Conservation (phyloP, 2,797 vertebrate genomes). For the Centroberyx gerrardi region DNA sequence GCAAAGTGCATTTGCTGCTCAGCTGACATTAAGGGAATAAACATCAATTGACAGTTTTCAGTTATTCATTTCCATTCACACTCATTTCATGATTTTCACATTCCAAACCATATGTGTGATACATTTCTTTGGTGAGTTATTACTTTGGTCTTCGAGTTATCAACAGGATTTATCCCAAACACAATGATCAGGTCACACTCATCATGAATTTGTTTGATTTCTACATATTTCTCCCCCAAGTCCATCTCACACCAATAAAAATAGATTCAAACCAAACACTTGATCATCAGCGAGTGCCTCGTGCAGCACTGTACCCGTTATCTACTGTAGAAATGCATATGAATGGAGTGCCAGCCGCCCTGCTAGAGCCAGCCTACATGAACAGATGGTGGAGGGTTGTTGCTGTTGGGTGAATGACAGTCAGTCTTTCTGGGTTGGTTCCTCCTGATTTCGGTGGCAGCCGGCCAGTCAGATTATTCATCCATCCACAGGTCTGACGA, state of each 20-base stretch:
- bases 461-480: slow-evolving; percentile 41
- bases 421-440: slow-evolving; percentile 34
- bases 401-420: slow-evolving; percentile 46
- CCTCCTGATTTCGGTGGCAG: slow-evolving; percentile 42
- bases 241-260: slow-evolving; percentile 7
- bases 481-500: slow-evolving; percentile 9
- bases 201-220: not conserved
- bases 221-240: not conserved
- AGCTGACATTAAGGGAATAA: too few species aligned
- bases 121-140: too few species aligned
- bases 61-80: too few species aligned
- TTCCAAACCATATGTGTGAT: too few species aligned
- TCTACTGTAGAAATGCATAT: slow-evolving; percentile 48
- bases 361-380: slow-evolving; percentile 43
- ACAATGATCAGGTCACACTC: not conserved
- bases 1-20: not conserved
- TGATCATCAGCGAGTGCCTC: slow-evolving; percentile 20
- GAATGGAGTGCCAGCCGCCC: slow-evolving; percentile 43
- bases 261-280: slow-evolving; percentile 20
- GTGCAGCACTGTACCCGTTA: slow-evolving; percentile 37
- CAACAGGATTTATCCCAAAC: not conserved
- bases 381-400: slow-evolving; percentile 59
- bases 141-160: too few species aligned
- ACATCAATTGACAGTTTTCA: too few species aligned
- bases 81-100: too few species aligned